Conservation (phyloP, 2,888 invertebrate species). For the Mythimna albipuncta region DNA sequence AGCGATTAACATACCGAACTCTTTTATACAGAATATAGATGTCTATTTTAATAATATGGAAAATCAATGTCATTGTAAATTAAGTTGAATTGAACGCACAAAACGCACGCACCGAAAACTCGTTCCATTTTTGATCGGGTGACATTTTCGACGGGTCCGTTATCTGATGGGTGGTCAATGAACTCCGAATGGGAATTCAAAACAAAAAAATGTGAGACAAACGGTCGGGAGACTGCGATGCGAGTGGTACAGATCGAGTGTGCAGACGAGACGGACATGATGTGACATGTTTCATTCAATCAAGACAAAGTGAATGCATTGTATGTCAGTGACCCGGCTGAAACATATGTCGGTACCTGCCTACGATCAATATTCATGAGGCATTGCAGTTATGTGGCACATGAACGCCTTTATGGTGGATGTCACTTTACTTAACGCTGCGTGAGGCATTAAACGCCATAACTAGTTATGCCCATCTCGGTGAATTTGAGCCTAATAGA, state of each 20-base stretch:
- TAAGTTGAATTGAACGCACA: constrained; percentile 62
- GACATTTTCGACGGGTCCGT: constrained; percentile 70
- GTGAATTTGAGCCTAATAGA: constrained; percentile 56
- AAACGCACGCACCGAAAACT: constrained; percentile 68
- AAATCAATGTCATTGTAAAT: constrained; percentile 71
- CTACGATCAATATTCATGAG: constrained; percentile 73
- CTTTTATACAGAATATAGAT: constrained; percentile 60
- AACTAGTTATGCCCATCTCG: constrained; percentile 59
- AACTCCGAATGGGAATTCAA: constrained; percentile 68
- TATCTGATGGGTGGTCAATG: constrained; percentile 73
- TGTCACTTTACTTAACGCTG: constrained; percentile 65
- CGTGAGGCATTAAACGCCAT: constrained; percentile 60
- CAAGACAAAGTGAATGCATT: constrained; percentile 78
- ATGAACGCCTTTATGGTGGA: constrained; percentile 65
- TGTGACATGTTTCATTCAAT: constrained; percentile 82
- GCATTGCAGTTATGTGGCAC: constrained; percentile 66
- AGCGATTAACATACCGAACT: constrained; percentile 66
- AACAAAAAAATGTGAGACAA: constrained; percentile 70
- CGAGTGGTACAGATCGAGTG: constrained; percentile 57
- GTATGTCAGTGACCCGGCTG: constrained; percentile 73
- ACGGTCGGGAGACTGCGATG: constrained; percentile 40
- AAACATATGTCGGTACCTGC: constrained; percentile 70
- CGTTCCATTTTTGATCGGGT: constrained; percentile 71
- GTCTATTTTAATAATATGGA: constrained; percentile 67
- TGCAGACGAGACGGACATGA: constrained; percentile 64